Percentiles rank a stretch among this genome's conserved stretches.
Conservation (phyloP, 1,140 invertebrate species). For the Platyscapa corneri region DNA sequence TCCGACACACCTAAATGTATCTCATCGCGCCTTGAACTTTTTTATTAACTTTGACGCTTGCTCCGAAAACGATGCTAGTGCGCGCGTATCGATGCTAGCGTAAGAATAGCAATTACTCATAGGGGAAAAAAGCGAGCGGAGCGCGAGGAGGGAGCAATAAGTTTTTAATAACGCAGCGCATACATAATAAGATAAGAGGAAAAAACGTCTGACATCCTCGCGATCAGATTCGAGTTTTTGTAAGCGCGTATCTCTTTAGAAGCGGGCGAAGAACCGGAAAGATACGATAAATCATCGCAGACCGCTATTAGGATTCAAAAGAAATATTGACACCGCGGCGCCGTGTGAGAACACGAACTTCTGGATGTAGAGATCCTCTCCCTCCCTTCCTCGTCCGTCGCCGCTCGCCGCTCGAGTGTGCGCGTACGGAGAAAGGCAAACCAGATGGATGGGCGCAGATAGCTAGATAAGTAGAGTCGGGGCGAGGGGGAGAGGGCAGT, state of each 20-base stretch:
- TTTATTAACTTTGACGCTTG: not conserved
- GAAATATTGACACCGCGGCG: conserved; percentile 57
- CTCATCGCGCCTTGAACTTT: too few species aligned
- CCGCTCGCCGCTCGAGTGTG: not conserved
- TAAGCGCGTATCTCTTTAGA: not conserved
- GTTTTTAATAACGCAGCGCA: too few species aligned
- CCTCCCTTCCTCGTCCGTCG: not conserved
- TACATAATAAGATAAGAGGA: too few species aligned
- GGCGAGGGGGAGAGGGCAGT: not conserved
- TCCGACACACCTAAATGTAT: not conserved
- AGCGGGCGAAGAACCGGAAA: conserved; percentile 21
- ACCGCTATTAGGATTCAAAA: conserved; percentile 4
- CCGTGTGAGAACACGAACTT: conserved; percentile 56
- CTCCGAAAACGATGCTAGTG: not conserved
- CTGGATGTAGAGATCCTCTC: not conserved
- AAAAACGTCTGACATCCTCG: too few species aligned
- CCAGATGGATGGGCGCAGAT: too few species aligned
- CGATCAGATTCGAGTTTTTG: not conserved
- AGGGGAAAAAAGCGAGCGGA: too few species aligned
- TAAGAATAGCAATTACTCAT: not conserved
- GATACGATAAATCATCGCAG: conserved; percentile 54
- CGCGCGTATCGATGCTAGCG: too few species aligned
- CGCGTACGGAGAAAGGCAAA: not conserved
- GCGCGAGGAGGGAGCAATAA: too few species aligned
- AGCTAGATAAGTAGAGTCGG: too few species aligned